Conservation (phyloP, 2,888 invertebrate species). For the Zygaena filipendulae region DNA sequence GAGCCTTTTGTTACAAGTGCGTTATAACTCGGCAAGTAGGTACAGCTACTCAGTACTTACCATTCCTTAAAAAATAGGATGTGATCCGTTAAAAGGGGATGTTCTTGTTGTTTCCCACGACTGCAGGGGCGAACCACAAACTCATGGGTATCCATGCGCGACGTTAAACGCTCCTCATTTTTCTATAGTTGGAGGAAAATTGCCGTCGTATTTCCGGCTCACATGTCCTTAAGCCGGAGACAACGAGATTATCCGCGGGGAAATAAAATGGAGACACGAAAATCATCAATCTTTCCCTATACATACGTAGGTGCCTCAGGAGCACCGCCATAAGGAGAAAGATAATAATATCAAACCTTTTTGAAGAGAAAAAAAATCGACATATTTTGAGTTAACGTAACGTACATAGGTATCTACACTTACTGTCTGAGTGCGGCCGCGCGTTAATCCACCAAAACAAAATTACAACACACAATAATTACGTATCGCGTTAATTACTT, state of each 20-base stretch:
- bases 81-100: too few species aligned
- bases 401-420: background rate
- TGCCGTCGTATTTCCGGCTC: slow-evolving; percentile 63
- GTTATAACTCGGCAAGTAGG: too few species aligned
- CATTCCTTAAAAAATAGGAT: too few species aligned
- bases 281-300: slow-evolving; percentile 54
- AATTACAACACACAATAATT: too few species aligned
- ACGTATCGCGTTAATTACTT: too few species aligned
- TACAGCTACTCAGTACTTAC: too few species aligned
- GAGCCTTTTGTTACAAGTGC: too few species aligned
- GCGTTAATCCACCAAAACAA: too few species aligned
- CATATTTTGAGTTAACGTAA: slow-evolving; percentile 21
- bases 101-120: too few species aligned
- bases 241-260: slow-evolving; percentile 62
- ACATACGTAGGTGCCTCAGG: too few species aligned
- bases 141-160: slow-evolving; percentile 42
- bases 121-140: too few species aligned
- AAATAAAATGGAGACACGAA: slow-evolving; percentile 59
- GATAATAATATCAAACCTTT: slow-evolving; percentile 21
- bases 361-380: slow-evolving; percentile 13
- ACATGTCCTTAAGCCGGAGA: slow-evolving; percentile 62
- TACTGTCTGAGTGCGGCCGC: too few species aligned
- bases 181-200: slow-evolving; percentile 63
- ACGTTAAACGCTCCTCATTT: slow-evolving; percentile 59
- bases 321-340: slow-evolving; percentile 29